phyloP scores from a whole-genome alignment of 2,113 vertebrate genomes.

The Phoxinus phoxinus region DNA sequence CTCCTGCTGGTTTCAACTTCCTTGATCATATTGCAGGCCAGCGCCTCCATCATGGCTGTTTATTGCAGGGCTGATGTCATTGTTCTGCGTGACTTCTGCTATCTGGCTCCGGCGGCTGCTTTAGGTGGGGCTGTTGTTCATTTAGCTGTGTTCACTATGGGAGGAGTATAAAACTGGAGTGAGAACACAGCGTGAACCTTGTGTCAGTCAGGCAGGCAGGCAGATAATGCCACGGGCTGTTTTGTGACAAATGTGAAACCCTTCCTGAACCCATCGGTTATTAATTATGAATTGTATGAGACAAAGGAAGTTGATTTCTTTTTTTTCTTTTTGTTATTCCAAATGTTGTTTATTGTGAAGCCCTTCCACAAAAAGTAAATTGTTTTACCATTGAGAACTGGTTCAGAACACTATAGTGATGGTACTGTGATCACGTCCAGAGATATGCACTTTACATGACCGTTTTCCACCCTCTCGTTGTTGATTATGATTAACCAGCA shows the following conservation, averaged over 20 bases:
- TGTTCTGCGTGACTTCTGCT: conserved; percentile 53
- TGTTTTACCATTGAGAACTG: background rate
- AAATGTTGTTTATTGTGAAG: background rate
- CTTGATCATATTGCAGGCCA: background rate
- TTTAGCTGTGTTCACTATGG: conserved; percentile 33
- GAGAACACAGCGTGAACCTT: background rate
- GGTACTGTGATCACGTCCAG: background rate
- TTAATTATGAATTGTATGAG: conserved; percentile 29
- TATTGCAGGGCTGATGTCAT: conserved; percentile 50
- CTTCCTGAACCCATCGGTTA: background rate
- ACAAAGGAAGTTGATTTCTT: background rate
- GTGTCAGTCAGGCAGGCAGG: background rate
- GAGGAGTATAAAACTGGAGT: conserved; percentile 21
- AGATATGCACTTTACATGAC: background rate
- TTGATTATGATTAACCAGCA: too few species aligned
- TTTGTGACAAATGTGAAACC: conserved; percentile 22
- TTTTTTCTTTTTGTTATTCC: background rate
- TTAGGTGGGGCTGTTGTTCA: conserved; percentile 68
- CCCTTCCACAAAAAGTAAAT: background rate
- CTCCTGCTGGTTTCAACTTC: background rate
- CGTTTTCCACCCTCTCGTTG: background rate
- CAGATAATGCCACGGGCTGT: background rate
- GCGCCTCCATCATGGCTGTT: conserved; percentile 26
- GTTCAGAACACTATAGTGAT: too few species aligned
- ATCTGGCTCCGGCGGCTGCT: conserved; percentile 68